A percentile compares a stretch with the other conserved stretches of the same genome.
Conservation (phyloP, 2,113 vertebrate genomes). For the Enhydra lutris region DNA sequence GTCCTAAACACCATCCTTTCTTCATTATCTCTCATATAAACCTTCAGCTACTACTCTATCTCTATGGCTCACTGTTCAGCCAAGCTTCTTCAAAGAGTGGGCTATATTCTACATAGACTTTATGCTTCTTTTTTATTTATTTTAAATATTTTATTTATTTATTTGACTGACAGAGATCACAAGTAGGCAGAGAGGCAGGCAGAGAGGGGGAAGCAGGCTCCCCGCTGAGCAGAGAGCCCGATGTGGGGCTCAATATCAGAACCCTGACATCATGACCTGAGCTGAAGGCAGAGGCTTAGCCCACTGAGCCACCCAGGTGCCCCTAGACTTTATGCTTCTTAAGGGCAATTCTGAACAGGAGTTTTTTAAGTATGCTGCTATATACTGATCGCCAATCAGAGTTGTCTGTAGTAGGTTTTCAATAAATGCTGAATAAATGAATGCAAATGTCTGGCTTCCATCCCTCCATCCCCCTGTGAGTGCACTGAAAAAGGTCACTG, state of each 20-base stretch:
- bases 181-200: no score
- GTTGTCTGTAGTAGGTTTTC: background rate
- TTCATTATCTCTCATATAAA: background rate
- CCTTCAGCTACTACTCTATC: background rate
- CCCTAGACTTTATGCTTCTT: background rate
- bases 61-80: background rate
- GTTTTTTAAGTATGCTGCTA: background rate
- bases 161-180: no score
- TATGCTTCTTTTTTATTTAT: background rate
- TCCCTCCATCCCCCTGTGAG: background rate
- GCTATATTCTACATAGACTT: background rate
- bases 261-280: no score
- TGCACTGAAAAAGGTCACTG: background rate
- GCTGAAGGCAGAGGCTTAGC: no score
- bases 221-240: no score
- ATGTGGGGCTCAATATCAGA: no score
- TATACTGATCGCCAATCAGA: background rate
- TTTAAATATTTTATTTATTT: no score
- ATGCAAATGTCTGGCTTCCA: background rate
- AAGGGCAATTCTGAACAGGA: background rate
- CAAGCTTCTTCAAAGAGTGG: background rate
- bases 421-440: conserved; percentile 9
- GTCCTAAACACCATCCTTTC: background rate
- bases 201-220: no score
- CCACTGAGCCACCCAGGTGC: no score